Base-by-base conservation (phyloP, 2,888 invertebrate genomes). In the Cyclophora albipunctata region DNA sequence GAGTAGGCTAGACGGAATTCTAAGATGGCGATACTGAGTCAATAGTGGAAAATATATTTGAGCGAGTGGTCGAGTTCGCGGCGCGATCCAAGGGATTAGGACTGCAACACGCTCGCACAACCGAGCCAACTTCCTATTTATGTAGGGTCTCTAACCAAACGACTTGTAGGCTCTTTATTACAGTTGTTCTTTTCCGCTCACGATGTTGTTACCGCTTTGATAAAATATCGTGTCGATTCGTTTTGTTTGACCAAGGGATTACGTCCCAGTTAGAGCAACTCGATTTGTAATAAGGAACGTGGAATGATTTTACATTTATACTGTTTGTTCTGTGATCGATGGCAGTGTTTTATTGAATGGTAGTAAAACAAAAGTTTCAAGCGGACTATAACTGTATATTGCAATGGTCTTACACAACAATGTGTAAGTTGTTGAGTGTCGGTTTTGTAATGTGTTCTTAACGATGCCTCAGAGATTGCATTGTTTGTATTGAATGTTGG, bases 131-230 rank as follows among this genome's bases (percentile, higher is more conserved):
- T 77, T 78, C 72, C 75, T 84, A 79, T 85, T 85, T 85, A 82
- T 81, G 80, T 81, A 75, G 74, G 78, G 75, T 75, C 78, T 73
- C 81, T 75, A 79, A 80, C 79, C 79, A 81, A 85, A 84, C 84
- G 84, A 84, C 86, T 86, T 85, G 85, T 84, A 85, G 84, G 83
- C 85, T 79, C 81, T 86, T 84, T 86, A 85, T 84, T 85, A 85
- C 86, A 85, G 79, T 84, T 88, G 86, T 88, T 85, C 79, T 80
- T 82, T 84, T 81, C 77, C 79, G 78, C 71, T 83, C 81, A 81
- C 76, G 73, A 77, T 68, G 74, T 77, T 78, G 80, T 84, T 80
- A 79, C 71, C 69, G 73, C 70, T 74, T 71, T 75, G 75, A 78
- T 80, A 81, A 82, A 84, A 85, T 82, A 84, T 80, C 70, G 77